These are phyloP conservation scores for Pseudachorutes palmiensis DNA, from an alignment of 1,140 invertebrate species.

Conservation along the genomic window DNA sequence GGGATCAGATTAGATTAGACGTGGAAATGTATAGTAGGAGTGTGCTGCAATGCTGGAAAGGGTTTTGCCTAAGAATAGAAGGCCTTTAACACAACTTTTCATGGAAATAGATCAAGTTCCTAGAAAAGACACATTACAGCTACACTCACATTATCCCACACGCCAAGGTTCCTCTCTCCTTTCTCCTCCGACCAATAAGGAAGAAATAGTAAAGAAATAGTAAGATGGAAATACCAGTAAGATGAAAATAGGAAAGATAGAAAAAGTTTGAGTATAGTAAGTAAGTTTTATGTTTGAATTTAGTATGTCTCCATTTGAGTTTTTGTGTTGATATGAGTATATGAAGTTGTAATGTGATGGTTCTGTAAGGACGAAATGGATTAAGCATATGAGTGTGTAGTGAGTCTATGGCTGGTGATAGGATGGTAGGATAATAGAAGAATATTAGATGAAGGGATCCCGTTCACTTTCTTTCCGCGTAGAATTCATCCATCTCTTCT, in stretches of 20 bases:
- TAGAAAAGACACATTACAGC: background rate
- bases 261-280: no score
- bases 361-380: background rate
- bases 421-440: background rate
- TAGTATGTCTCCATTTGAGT: no score
- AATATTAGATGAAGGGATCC: background rate
- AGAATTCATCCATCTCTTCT: background rate
- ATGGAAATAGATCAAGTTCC: background rate
- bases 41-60: no score
- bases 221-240: no score
- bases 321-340: no score
- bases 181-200: background rate
- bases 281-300: background rate
- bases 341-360: no score
- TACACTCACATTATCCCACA: no score
- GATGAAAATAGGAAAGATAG: no score
- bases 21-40: background rate
- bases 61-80: background rate
- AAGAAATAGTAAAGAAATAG: no score
- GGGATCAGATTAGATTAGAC: constrained; percentile 3
- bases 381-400: background rate
- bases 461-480: background rate
- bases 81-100: background rate
- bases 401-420: no score
- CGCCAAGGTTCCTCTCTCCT: background rate